Evolutionary conservation across 2,888 invertebrate genomes (phyloP).

Genomic region (Nymphalis polychloros): DNA sequence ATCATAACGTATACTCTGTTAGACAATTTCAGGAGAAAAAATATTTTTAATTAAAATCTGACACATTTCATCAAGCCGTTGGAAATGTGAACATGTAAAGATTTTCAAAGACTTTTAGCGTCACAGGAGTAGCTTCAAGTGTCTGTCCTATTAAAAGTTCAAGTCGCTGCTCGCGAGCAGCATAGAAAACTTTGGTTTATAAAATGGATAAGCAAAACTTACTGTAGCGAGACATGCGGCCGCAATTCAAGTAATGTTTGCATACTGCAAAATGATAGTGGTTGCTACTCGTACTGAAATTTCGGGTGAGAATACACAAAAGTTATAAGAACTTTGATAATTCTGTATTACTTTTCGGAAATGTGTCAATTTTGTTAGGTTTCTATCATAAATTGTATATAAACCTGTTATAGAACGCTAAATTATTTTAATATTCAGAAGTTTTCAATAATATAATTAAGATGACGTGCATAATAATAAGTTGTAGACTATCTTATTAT

Average conservation of each 20-base stretch:
- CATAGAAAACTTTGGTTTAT: constrained; percentile 25
- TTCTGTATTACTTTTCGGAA: no score
- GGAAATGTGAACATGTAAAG: constrained; percentile 20
- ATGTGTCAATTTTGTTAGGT: no score
- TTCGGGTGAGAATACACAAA: no score
- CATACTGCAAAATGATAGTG: no score
- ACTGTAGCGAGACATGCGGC: background rate
- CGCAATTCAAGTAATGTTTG: no score
- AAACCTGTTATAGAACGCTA: no score
- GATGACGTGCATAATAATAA: background rate
- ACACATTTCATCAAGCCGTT: constrained; percentile 19
- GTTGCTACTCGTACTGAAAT: no score
- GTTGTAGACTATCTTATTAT: constrained; percentile 8
- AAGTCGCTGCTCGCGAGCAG: constrained; percentile 26
- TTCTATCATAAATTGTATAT: no score
- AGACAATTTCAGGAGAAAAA: background rate
- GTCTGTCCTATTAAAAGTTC: constrained; percentile 39
- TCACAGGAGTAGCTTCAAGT: constrained; percentile 34
- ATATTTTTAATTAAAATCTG: constrained; percentile 5
- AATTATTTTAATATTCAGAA: background rate
- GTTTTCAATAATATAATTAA: background rate
- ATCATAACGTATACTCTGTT: no score
- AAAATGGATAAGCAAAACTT: constrained; percentile 12
- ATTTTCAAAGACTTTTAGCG: constrained; percentile 22
- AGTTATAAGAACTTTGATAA: no score